phyloP scores from a whole-genome alignment of 2,113 vertebrate genomes.

The Nothoprocta perdicaria region DNA sequence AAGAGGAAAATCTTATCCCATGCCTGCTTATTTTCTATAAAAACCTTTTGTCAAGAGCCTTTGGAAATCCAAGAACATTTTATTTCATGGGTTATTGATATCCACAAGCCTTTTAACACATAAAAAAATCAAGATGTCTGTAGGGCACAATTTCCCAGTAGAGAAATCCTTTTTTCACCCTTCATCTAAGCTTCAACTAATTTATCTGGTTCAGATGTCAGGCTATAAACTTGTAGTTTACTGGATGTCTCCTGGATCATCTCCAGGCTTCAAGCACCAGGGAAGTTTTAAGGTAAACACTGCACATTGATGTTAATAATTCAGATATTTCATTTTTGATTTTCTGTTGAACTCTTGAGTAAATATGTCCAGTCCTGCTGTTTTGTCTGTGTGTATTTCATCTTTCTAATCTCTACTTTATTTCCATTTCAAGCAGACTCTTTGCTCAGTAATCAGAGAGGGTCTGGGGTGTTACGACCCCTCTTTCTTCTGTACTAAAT shows the following conservation, averaged over 20 bases:
- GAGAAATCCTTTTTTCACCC: background rate
- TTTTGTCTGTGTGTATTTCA: background rate
- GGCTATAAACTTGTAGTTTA: background rate
- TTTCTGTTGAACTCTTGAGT: background rate
- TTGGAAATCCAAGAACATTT: background rate
- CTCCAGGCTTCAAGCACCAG: background rate
- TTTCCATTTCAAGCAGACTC: background rate
- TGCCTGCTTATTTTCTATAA: background rate
- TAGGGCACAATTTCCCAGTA: background rate
- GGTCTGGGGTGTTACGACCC: background rate
- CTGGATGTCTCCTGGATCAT: constrained; percentile 33
- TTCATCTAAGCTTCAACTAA: constrained; percentile 1
- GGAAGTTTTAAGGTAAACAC: background rate
- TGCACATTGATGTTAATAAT: constrained; percentile 51
- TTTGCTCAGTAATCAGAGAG: background rate
- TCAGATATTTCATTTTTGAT: constrained; percentile 36
- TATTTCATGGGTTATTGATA: background rate
- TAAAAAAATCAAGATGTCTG: background rate
- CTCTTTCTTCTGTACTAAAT: background rate
- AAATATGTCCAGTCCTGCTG: background rate
- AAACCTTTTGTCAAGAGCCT: background rate
- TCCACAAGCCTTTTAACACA: background rate
- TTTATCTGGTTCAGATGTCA: background rate
- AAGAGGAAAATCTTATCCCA: background rate
- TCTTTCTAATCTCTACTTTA: background rate